Conservation (phyloP, 2,888 invertebrate species). For the Limnephilus lunatus region DNA sequence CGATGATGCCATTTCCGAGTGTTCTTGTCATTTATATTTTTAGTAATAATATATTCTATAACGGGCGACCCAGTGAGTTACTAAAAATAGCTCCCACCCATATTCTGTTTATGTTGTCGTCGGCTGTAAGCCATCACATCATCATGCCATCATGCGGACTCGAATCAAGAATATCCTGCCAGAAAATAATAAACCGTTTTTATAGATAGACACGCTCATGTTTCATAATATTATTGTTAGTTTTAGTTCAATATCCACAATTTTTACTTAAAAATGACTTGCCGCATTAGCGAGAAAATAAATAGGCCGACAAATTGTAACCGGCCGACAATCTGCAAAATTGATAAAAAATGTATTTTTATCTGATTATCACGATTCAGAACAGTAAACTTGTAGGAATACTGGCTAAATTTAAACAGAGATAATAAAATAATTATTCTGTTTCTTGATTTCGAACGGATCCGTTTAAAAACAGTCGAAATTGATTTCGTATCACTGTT, state of each 20-base stretch:
- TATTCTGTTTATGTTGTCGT: not conserved
- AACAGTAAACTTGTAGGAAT: not conserved
- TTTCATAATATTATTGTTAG: not conserved
- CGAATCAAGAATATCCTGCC: not conserved
- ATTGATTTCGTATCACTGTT: not conserved
- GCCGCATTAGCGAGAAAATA: not conserved
- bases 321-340: not conserved
- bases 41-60: slow-evolving; percentile 42
- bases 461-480: not conserved
- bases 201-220: not conserved
- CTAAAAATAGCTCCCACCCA: not conserved
- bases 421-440: not conserved
- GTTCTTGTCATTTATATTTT: slow-evolving; percentile 39
- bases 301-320: not conserved
- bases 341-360: not conserved
- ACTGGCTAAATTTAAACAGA: not conserved
- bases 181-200: not conserved
- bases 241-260: not conserved
- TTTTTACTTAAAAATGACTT: not conserved
- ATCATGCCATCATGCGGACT: not conserved
- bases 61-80: slow-evolving; percentile 3
- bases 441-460: not conserved
- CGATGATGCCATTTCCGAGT: slow-evolving; percentile 40
- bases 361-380: not conserved
- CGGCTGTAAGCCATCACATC: not conserved